Percentiles rank a stretch among this genome's conserved stretches.
Evolutionary conservation across 2,888 invertebrate species (phyloP).

Genomic region (Adela reaumurella): DNA sequence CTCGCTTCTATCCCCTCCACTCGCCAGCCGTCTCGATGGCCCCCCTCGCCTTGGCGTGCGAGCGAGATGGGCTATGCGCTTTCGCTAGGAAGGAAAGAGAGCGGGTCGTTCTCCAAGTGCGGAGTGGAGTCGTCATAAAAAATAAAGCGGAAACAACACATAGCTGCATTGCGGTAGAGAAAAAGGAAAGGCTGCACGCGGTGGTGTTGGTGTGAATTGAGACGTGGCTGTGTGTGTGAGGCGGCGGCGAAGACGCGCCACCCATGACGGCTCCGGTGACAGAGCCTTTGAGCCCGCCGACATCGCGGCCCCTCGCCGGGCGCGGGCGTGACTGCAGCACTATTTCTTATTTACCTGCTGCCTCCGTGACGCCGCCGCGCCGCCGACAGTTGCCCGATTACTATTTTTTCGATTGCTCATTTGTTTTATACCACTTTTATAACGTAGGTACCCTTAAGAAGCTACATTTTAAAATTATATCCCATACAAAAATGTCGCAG

Average conservation of each 20-base stretch:
- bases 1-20: constrained; percentile 47
- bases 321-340: constrained; percentile 21
- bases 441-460: too few species aligned
- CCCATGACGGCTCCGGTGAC: constrained; percentile 40
- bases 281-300: constrained; percentile 15
- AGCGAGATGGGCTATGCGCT: constrained; percentile 32
- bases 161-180: constrained; percentile 55
- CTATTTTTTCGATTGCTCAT: too few species aligned
- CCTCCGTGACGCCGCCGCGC: constrained; percentile 15
- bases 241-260: constrained; percentile 54
- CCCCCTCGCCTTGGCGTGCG: constrained; percentile 25
- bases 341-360: constrained; percentile 18
- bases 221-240: constrained; percentile 27
- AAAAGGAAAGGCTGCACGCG: constrained; percentile 49
- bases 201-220: constrained; percentile 53
- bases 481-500: too few species aligned
- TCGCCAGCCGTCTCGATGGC: constrained; percentile 23
- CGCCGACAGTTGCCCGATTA: constrained; percentile 12
- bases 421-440: constrained; percentile 51
- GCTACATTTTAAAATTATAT: too few species aligned
- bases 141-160: constrained; percentile 55
- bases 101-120: not conserved
- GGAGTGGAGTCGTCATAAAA: constrained; percentile 27
- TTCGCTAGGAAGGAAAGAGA: constrained; percentile 3
- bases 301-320: not conserved